These are phyloP conservation scores for Rhynchophorus ferrugineus DNA, from an alignment of 1,140 invertebrate genomes.

Conservation along the genomic window DNA sequence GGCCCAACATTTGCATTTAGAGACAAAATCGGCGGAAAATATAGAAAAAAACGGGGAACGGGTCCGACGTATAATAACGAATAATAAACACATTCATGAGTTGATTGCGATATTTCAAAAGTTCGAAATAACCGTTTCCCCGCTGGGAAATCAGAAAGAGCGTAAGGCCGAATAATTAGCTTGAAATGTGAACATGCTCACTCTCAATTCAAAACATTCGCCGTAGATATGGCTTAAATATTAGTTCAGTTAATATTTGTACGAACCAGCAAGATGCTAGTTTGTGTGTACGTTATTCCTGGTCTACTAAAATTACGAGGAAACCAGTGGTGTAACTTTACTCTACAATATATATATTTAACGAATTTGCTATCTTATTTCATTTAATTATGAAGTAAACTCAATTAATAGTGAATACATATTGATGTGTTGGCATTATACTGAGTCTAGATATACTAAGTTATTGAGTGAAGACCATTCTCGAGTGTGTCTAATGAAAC, in stretches of 20 bases:
- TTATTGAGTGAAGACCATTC: too few species aligned
- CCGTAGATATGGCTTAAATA: constrained; percentile 4
- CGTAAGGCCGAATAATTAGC: constrained; percentile 13
- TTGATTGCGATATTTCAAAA: constrained; percentile 17
- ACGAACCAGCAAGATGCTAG: constrained; percentile 3
- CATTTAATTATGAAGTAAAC: too few species aligned
- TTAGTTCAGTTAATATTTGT: constrained; percentile 8
- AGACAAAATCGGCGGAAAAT: neutral
- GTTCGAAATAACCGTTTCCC: constrained; percentile 9
- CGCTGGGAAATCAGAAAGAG: constrained; percentile 15
- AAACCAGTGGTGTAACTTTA: neutral
- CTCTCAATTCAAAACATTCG: constrained; percentile 1
- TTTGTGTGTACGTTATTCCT: neutral
- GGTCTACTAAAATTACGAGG: neutral
- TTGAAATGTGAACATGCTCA: constrained; percentile 8
- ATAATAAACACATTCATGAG: constrained; percentile 10
- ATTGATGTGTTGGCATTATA: too few species aligned
- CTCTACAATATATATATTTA: too few species aligned
- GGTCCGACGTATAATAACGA: constrained; percentile 8
- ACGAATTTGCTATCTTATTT: too few species aligned
- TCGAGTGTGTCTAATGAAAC: too few species aligned
- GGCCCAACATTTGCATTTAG: neutral
- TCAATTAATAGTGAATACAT: too few species aligned
- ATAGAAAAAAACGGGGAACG: neutral
- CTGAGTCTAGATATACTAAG: too few species aligned